Percentiles rank a stretch among this genome's conserved stretches.
Evolutionary conservation across 1,140 invertebrate genomes (phyloP).

Genomic region (Thaumatotibia leucotreta): DNA sequence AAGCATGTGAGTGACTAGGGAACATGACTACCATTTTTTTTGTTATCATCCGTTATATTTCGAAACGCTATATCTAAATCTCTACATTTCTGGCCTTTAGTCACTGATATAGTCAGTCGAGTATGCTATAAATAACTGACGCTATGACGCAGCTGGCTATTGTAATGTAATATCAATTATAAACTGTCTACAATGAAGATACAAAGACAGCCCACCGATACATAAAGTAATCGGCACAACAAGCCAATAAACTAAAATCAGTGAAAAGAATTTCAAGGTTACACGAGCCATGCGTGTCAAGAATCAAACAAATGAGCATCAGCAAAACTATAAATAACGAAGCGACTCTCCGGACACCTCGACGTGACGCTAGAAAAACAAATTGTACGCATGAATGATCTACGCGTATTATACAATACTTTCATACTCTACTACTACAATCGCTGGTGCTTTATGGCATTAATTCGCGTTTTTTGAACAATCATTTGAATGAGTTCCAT

Average conservation of each 20-base stretch:
- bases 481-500: no score
- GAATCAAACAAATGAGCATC: not conserved
- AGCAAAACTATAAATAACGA: conserved; percentile 11
- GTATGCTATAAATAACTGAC: not conserved
- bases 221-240: not conserved
- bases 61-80: not conserved
- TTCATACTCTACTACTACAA: not conserved
- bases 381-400: no score
- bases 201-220: not conserved
- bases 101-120: not conserved
- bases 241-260: not conserved
- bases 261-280: not conserved
- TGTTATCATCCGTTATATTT: no score
- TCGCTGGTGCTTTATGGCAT: no score
- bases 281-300: not conserved
- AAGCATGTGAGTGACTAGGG: no score
- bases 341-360: not conserved
- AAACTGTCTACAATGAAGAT: not conserved
- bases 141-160: not conserved
- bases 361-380: not conserved
- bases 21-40: no score
- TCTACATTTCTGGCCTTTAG: not conserved
- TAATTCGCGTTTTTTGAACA: no score
- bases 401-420: not conserved
- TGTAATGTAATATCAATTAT: not conserved